phyloP scores from a whole-genome alignment of 2,113 vertebrate genomes.

The Addax nasomaculatus region DNA sequence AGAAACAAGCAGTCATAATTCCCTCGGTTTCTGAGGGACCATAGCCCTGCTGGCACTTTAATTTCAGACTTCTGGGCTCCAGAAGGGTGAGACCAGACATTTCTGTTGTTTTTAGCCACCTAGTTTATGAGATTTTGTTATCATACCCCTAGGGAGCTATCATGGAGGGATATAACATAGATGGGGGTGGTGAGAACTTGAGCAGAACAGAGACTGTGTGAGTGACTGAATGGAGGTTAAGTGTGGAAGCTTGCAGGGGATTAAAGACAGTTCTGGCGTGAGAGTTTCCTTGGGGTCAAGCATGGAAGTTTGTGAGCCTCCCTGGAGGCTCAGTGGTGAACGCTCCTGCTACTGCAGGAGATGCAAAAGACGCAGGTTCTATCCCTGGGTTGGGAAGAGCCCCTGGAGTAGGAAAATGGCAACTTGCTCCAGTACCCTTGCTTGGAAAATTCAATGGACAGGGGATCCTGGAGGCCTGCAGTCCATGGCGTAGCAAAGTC shows the following conservation, averaged over 20 bases:
- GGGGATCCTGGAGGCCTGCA: neutral
- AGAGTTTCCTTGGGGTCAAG: neutral
- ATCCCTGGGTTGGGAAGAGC: neutral
- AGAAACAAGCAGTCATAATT: neutral
- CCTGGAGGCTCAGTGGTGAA: neutral
- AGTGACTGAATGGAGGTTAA: neutral
- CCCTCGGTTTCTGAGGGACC: neutral
- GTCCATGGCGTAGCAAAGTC: neutral
- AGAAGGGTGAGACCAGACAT: neutral
- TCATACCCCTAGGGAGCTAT: neutral
- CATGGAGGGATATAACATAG: neutral
- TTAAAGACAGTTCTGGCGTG: neutral
- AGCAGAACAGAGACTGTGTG: neutral
- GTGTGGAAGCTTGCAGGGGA: accelerated
- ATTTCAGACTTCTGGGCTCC: neutral
- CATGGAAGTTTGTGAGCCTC: neutral
- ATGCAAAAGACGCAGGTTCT: neutral
- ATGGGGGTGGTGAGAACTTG: neutral
- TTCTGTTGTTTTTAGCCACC: neutral
- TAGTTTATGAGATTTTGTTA: neutral
- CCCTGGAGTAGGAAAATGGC: neutral
- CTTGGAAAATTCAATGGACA: neutral
- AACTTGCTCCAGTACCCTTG: neutral
- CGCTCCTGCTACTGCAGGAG: neutral
- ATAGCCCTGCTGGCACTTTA: neutral